Conservation (phyloP, 2,797 vertebrate species). For the Artibeus lituratus region DNA sequence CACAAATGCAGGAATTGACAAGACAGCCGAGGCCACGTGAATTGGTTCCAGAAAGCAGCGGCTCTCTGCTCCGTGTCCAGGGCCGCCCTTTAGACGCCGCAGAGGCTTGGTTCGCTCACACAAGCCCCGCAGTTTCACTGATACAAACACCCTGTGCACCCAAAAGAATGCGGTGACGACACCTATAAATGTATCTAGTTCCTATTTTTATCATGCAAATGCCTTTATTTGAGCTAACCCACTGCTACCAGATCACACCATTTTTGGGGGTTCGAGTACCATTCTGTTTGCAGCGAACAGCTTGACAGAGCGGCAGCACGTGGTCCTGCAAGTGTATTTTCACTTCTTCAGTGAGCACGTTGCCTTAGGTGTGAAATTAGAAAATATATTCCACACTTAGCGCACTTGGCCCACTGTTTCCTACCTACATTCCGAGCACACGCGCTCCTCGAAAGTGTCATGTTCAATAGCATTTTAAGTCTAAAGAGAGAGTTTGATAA, state of each 20-base stretch:
- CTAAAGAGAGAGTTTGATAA: constrained; percentile 71
- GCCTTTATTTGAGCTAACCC: constrained; percentile 83
- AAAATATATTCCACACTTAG: constrained; percentile 78
- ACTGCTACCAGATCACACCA: constrained; percentile 83
- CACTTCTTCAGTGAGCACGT: constrained; percentile 77
- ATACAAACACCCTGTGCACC: not conserved
- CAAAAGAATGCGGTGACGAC: not conserved
- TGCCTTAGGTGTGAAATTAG: constrained; percentile 75
- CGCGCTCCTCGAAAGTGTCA: constrained; percentile 70
- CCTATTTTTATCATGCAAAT: constrained; percentile 69
- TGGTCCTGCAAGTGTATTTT: constrained; percentile 77
- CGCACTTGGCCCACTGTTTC: constrained; percentile 68
- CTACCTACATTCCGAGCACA: constrained; percentile 62
- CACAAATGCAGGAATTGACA: not conserved
- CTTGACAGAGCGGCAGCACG: constrained; percentile 83
- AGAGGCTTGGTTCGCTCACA: not conserved
- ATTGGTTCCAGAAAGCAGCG: not conserved
- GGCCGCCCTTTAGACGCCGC: not conserved
- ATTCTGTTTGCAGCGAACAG: constrained; percentile 82
- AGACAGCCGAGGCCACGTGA: not conserved
- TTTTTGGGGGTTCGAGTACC: constrained; percentile 82
- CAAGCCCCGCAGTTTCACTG: not conserved
- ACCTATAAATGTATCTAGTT: not conserved
- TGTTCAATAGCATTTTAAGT: constrained; percentile 78
- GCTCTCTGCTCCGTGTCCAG: not conserved